These are phyloP conservation scores for Mesochorus sp. DNA, from an alignment of 2,888 invertebrate genomes.

Conservation along the genomic window DNA sequence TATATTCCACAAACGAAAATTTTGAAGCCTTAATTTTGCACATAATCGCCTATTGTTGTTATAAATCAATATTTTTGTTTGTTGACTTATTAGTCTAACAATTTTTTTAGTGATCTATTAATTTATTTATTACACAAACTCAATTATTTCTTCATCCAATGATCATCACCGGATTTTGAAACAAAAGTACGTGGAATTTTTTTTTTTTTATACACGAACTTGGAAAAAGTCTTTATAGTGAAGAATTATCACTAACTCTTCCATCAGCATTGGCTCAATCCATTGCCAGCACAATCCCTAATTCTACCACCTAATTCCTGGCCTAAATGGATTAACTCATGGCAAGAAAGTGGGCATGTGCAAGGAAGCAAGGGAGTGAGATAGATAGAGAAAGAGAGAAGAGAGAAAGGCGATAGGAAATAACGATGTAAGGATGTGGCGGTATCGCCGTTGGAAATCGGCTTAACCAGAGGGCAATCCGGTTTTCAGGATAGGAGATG, in stretches of 20 bases:
- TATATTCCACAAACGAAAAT: too few species aligned
- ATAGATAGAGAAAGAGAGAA: conserved; percentile 12
- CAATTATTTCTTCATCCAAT: too few species aligned
- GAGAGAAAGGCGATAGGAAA: conserved; percentile 59
- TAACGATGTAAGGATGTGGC: conserved; percentile 65
- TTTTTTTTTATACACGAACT: too few species aligned
- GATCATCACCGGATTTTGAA: too few species aligned
- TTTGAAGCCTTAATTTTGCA: too few species aligned
- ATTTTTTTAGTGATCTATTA: too few species aligned
- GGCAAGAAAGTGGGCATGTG: conserved; percentile 2
- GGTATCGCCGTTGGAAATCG: conserved; percentile 58
- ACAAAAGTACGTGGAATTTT: too few species aligned
- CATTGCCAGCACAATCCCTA: conserved; percentile 42
- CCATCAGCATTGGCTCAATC: conserved; percentile 54
- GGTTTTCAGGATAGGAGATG: conserved; percentile 27
- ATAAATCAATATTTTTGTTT: too few species aligned
- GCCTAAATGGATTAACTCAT: conserved; percentile 69
- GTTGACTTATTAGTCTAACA: too few species aligned
- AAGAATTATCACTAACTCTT: conserved; percentile 73
- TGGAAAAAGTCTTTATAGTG: too few species aligned
- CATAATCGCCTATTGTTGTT: too few species aligned
- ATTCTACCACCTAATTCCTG: conserved; percentile 67
- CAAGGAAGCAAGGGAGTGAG: conserved; percentile 11
- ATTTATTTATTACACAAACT: too few species aligned
- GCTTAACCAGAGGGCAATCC: conserved; percentile 56